Percentiles rank a stretch among this genome's conserved stretches.
Conservation (phyloP, 2,888 invertebrate species). For the Seira sanloemensis region DNA sequence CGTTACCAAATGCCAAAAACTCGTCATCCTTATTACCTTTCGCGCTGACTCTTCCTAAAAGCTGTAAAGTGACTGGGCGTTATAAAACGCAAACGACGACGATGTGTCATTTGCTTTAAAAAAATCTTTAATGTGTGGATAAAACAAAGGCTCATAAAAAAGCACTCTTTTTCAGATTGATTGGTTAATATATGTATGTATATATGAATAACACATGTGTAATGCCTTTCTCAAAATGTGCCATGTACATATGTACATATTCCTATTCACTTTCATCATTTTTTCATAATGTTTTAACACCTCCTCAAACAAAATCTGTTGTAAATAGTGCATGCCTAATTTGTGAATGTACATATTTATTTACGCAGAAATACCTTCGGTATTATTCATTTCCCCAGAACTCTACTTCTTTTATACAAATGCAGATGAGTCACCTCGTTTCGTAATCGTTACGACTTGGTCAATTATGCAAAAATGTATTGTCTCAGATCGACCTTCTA, state of each 20-base stretch:
- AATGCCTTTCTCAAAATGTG: no score
- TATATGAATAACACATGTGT: no score
- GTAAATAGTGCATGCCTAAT: background rate
- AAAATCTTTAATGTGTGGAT: no score
- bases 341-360: background rate
- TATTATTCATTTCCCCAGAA: no score
- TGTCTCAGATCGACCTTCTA: slow-evolving; percentile 9
- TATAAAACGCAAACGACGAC: no score
- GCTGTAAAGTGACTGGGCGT: slow-evolving; percentile 9
- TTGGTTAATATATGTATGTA: no score
- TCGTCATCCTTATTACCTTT: background rate
- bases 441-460: background rate
- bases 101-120: slow-evolving; percentile 4
- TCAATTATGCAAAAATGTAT: slow-evolving; percentile 12
- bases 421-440: background rate
- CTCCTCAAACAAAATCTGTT: background rate
- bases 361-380: no score
- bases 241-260: no score
- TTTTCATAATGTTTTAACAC: no score
- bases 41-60: background rate
- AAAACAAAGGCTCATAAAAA: slow-evolving; percentile 10
- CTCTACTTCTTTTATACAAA: no score
- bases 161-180: background rate
- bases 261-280: no score
- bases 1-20: background rate